Evolutionary conservation across 2,888 invertebrate genomes (phyloP).

Genomic region (Coleophora flavipennella): DNA sequence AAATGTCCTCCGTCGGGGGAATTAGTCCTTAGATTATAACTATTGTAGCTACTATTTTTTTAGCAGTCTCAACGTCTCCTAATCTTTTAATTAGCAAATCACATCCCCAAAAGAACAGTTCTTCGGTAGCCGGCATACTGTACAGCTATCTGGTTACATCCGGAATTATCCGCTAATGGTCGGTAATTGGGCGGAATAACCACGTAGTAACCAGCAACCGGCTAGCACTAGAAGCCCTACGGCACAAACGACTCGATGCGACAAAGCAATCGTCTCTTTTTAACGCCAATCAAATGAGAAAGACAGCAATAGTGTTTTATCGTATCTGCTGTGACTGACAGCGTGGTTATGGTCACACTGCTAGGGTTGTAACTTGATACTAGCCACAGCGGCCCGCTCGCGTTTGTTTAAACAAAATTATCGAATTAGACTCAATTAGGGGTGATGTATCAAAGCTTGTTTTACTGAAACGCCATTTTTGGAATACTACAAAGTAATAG

Average conservation of each 20-base stretch:
- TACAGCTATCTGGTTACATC: constrained; percentile 11
- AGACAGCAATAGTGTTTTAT: too few species aligned
- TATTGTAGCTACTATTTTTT: too few species aligned
- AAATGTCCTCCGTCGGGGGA: too few species aligned
- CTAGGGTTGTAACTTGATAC: too few species aligned
- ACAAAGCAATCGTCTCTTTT: too few species aligned
- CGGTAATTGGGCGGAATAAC: constrained; percentile 61
- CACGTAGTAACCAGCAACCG: constrained; percentile 37
- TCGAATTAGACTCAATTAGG: constrained; percentile 21
- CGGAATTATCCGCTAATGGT: constrained; percentile 46
- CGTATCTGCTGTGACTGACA: constrained; percentile 18
- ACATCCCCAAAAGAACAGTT: too few species aligned
- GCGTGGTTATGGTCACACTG: constrained; percentile 23
- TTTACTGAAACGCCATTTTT: not conserved
- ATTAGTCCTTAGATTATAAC: too few species aligned
- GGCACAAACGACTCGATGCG: too few species aligned
- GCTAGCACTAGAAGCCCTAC: constrained; percentile 5
- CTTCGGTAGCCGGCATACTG: too few species aligned
- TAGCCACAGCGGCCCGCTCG: constrained; percentile 20
- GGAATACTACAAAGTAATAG: not conserved
- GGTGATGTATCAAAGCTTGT: not conserved
- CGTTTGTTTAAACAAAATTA: constrained; percentile 33
- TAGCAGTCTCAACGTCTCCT: too few species aligned
- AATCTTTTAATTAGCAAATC: too few species aligned
- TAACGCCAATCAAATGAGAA: too few species aligned